Evolutionary conservation across 2,888 invertebrate genomes (phyloP).

Genomic region (Plemyria rubiginata): DNA sequence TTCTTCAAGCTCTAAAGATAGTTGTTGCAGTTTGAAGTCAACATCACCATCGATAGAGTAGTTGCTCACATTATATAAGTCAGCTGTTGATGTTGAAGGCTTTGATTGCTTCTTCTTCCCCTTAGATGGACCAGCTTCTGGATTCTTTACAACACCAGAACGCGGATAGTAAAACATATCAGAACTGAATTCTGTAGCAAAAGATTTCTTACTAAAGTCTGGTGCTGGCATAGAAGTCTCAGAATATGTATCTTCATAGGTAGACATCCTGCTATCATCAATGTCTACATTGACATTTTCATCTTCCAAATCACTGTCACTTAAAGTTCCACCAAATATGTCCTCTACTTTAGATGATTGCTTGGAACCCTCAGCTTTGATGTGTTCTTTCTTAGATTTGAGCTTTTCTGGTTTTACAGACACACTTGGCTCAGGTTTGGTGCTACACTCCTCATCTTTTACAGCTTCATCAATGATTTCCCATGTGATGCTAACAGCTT

Average conservation of each 20-base stretch:
- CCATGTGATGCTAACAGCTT: slow-evolving; percentile 95
- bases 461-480: slow-evolving; percentile 93
- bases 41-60: slow-evolving; percentile 32
- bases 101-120: slow-evolving; percentile 46
- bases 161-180: slow-evolving; percentile 64
- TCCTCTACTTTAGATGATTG: slow-evolving; percentile 83
- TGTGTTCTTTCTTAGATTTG: slow-evolving; percentile 62
- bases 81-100: slow-evolving; percentile 38
- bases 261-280: slow-evolving; percentile 91
- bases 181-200: slow-evolving; percentile 68
- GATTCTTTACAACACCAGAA: slow-evolving; percentile 50
- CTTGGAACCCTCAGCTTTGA: slow-evolving; percentile 59
- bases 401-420: slow-evolving; percentile 73
- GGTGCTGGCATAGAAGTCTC: slow-evolving; percentile 82
- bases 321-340: slow-evolving; percentile 96
- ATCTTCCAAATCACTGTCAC: slow-evolving; percentile 93
- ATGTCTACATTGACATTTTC: slow-evolving; percentile 92
- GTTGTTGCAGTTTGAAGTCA: slow-evolving; percentile 86
- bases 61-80: slow-evolving; percentile 24
- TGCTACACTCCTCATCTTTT: slow-evolving; percentile 92
- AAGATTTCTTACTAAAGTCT: slow-evolving; percentile 51
- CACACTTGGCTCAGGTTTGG: slow-evolving; percentile 60
- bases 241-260: slow-evolving; percentile 90
- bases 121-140: slow-evolving; percentile 42
- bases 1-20: slow-evolving; percentile 90